Base-by-base conservation (phyloP, 2,888 invertebrate genomes). In the Mimachlamys varia region DNA sequence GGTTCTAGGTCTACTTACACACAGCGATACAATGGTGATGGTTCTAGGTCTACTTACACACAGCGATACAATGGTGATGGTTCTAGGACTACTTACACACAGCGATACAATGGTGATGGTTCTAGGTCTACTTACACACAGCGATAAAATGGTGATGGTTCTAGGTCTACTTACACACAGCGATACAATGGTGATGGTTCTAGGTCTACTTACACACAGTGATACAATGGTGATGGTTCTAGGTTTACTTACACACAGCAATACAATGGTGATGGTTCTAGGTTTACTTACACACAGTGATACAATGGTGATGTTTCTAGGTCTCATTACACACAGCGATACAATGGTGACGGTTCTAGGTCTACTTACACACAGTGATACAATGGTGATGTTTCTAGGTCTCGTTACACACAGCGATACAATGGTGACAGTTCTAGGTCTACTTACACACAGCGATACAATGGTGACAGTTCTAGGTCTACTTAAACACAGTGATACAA, bases 161-260 rank as follows among this genome's bases (percentile, higher is more conserved):
- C n/a, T n/a, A 19, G 58, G n/a, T 10, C 87, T 90, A 94, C 96
- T 95, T 94, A 96, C 96, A 96, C 87, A 96, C 95, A 50, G 96
- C 96, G 91, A 97, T 97, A 94, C 97, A 97, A 93, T 97, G 97
- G 91, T 97, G 97, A 93, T 97, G 97, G 15, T 22, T n/a, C n/a
- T n/a, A 19, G 58, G n/a, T 10, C 87, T 90, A 94, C 96, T 95
- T 94, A 96, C 96, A 96, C 87, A 96, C 95, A 50, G 96, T 96
- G 91, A 97, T 97, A 94, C 97, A 97, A 93, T 97, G 97, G 91
- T 97, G 97, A 93, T 97, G 97, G 15, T 22, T n/a, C n/a, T n/a
- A 19, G 58, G n/a, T 10, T 58, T 90, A 94, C 96, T 95, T 94
- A 96, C 96, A 96, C 87, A 96, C 95, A 50, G 96, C 96, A 91